Conservation (phyloP, 2,797 vertebrate genomes). For the Danio jaintianensis region DNA sequence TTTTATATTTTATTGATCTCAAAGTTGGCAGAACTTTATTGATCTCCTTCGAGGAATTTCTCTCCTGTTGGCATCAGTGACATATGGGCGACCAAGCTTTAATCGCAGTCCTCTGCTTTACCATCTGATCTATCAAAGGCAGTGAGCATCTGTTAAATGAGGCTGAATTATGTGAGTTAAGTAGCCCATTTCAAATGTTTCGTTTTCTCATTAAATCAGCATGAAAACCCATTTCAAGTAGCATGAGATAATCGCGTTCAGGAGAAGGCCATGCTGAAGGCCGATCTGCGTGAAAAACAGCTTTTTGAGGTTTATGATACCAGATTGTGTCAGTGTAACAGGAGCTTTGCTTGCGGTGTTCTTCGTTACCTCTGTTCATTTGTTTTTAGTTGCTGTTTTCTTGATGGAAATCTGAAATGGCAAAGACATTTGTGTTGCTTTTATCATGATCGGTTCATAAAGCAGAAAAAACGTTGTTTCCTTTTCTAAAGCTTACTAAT, state of each 20-base stretch:
- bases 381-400: conserved; percentile 1
- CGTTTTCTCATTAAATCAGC: conserved; percentile 2
- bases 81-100: neutral
- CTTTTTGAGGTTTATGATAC: conserved; percentile 13
- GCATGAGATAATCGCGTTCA: neutral
- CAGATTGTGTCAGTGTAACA: conserved; percentile 27
- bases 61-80: neutral
- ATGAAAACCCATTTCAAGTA: neutral
- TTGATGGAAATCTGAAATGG: conserved; percentile 8
- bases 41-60: conserved; percentile 1
- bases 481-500: conserved; percentile 47
- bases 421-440: conserved; percentile 3
- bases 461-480: conserved; percentile 12
- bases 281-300: neutral
- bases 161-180: conserved; percentile 9
- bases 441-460: conserved; percentile 25
- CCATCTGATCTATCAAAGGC: conserved; percentile 19
- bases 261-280: neutral
- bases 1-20: no score
- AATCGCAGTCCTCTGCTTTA: neutral
- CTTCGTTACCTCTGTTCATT: conserved; percentile 12
- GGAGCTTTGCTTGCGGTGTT: conserved; percentile 16
- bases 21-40: neutral
- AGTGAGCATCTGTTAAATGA: conserved; percentile 6
- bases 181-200: conserved; percentile 11